Evolutionary conservation across 2,888 invertebrate genomes (phyloP), one percentile per base, ranked within the genome.

Genomic region (Drosophila longiperda): DNA sequence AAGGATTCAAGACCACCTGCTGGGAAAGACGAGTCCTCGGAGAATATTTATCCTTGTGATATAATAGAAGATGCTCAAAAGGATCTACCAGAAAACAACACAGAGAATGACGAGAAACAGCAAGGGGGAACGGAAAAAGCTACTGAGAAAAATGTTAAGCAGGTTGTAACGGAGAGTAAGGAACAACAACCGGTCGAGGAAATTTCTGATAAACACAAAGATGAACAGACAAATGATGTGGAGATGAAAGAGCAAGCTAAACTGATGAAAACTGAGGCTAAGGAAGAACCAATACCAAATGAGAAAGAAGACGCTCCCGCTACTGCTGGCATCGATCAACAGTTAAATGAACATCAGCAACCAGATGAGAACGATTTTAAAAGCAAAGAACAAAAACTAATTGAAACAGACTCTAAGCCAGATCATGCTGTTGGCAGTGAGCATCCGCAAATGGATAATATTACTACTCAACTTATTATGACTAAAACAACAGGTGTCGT

Each of bases 401-500:
- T 17, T 58, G 34, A 26, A 17, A n/a, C 49, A n/a, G 23, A 33
- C 8, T 15, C 15, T 8, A 33, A 53, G 23, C 45, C 45, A 20
- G 8, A 34, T 26, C 38, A 32, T n/a, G 11, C 15, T 23, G 2
- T 7, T 20, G 33, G n/a, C 12, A 23, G 26, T 23, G 7, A 8
- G 6, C 20, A 52, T 29, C 50, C n/a, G 11, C 9, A 33, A 11
- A 9, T 2, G 11, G 52, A 49, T 23, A 50, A 17, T 29, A 11
- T 6, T 9, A 17, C 0, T 45, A 12, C 40, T 42, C 36, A 23
- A 23, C 9, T 54, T 12, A 36, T n/a, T 50, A 1, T n/a, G 9
- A 32, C 33, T 29, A 78, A 74, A 88, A 81, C 76, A 86, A 88
- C 78, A 86, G 87, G 89, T 88, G 84, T 88, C 70, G 72, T 42